Evolutionary conservation across 2,797 vertebrate species (phyloP).

Genomic region (Acipenser oxyrinchus): DNA sequence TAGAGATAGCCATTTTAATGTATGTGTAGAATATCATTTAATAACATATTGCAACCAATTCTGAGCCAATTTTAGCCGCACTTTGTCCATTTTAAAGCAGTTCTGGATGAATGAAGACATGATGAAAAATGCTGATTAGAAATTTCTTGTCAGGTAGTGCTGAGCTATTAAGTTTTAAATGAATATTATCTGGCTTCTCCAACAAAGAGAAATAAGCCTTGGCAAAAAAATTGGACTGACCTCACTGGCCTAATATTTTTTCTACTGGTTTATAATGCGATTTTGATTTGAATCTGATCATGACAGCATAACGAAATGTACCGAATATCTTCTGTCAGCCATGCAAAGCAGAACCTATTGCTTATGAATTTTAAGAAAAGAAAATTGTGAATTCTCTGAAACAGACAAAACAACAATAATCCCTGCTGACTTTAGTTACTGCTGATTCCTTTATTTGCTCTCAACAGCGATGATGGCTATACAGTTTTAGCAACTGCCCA

Average conservation of each 20-base stretch:
- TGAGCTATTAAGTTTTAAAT: conserved; percentile 5
- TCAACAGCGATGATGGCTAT: conserved; percentile 23
- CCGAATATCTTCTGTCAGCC: neutral
- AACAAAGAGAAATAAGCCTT: conserved; percentile 3
- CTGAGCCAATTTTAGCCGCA: neutral
- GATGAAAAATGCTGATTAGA: neutral
- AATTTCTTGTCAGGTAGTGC: neutral
- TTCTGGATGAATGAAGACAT: neutral
- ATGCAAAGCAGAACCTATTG: neutral
- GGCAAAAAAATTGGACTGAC: neutral
- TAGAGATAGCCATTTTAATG: neutral
- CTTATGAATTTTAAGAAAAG: neutral
- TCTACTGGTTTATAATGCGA: neutral
- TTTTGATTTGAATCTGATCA: neutral
- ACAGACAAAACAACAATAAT: conserved; percentile 2
- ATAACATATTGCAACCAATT: neutral
- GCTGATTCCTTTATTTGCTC: conserved; percentile 27
- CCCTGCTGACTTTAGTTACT: conserved; percentile 16
- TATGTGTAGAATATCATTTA: no score
- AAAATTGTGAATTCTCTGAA: neutral
- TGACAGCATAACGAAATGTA: neutral
- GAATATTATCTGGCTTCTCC: neutral
- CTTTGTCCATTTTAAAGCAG: neutral
- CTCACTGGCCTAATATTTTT: neutral
- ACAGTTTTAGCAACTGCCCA: conserved; percentile 17